phyloP scores from a whole-genome alignment of 2,888 invertebrate species.

The Lasioglossum leucozonium region DNA sequence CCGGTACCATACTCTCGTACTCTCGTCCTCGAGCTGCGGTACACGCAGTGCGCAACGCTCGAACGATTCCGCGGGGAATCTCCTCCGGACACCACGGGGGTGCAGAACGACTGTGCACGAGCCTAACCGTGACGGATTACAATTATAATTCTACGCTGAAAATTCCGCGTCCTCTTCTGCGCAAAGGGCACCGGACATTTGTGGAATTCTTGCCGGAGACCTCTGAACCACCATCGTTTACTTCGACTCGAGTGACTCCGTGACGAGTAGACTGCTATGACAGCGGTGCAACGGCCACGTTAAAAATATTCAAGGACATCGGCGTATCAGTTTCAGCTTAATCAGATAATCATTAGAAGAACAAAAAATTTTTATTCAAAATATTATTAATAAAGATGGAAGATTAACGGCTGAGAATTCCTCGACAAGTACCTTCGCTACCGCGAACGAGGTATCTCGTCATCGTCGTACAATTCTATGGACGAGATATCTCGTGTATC shows the following conservation, averaged over 20 bases:
- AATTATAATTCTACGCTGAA: not conserved
- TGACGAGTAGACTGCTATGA: no score
- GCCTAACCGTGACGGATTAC: slow-evolving; percentile 9
- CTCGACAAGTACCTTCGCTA: no score
- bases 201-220: not conserved
- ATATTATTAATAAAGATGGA: no score
- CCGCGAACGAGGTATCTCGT: no score
- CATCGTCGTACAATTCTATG: no score
- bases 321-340: no score
- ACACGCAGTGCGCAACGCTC: slow-evolving; percentile 47
- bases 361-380: no score
- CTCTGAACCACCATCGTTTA: not conserved
- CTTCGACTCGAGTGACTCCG: not conserved
- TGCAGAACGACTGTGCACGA: slow-evolving; percentile 33
- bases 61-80: slow-evolving; percentile 52
- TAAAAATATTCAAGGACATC: no score
- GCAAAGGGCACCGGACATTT: not conserved
- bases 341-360: no score
- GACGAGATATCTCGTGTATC: no score
- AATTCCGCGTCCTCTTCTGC: not conserved
- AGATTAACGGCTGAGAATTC: no score
- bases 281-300: no score
- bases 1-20: not conserved
- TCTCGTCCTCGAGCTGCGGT: not conserved
- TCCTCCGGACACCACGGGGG: slow-evolving; percentile 52